Base-by-base conservation (phyloP, 2,888 invertebrate genomes). In the Drosophila infuscata region DNA sequence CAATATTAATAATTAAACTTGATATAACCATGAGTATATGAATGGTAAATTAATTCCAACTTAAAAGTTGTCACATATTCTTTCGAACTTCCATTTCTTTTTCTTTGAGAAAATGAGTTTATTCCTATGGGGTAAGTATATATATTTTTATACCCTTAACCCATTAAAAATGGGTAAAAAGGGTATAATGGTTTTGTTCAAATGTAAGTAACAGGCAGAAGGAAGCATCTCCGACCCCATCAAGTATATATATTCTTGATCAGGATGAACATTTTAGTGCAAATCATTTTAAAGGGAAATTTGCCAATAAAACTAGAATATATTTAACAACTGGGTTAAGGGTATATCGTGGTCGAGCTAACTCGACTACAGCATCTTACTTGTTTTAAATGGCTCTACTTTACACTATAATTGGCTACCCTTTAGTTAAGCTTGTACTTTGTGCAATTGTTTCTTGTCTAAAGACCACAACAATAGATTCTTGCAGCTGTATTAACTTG, bases 401-500 rank as follows among this genome's bases (percentile, higher is more conserved):
- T 57, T 57, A 20, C 30, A 8, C 29, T n/a, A 29, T n/a, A n/a
- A 30, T 32, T 32, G 17, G 20, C 32, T 43, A 15, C n/a, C 8
- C n/a, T 56, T 56, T n/a, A 2, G 29, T 1, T 17, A 12, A 38
- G 36, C 25, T 11, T 15, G 46, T 30, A 3, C 53, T 36, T 36
- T 36, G 20, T 46, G 43, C 12, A 46, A 57, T 15, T 15, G 30
- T 46, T 33, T 9, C 0, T 38, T 15, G 15, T 15, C 41, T 46
- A 20, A 38, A 41, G 20, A 11, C n/a, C 15, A 1, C 17, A 36
- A 68, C 25, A 41, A 52, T 35, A n/a, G 35, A 2, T 15, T 17
- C 30, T 17, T 25, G 35, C 25, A 30, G 9, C n/a, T 25, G 20
- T 33, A n/a, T 64, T 64, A 11, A 62, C 11, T 49, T 68, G 51